Evolutionary conservation across 2,888 invertebrate species (phyloP), one percentile per base, ranked within the genome.

Genomic region (Cosmia pyralina): DNA sequence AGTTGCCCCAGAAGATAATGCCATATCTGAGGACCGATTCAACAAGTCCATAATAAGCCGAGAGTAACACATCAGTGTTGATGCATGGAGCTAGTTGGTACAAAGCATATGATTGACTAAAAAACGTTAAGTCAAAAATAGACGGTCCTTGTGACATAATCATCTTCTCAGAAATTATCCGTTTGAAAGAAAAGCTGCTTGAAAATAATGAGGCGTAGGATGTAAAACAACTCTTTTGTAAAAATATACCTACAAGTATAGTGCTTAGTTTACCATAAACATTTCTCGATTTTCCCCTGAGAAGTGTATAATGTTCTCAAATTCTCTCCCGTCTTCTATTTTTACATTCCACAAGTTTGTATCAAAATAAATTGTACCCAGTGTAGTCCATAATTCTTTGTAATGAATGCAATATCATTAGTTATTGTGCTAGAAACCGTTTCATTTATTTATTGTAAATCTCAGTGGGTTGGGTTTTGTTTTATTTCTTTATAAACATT

Each of bases 331-430:
- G 50, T 46, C 15, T 15, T 11, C 17, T 62, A 62, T 62, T 50
- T 77, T 38, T n/a, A 55, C 38, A n/a, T 50, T 13, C 5, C n/a
- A 38, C 17, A 28, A 44, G 4, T 52, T 60, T 15, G 0, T 17
- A 44, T 60, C 19, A 66, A 66, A 60, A 68, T 76, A 68, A 68
- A 71, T 59, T 17, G 38, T 28, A 3, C 28, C n/a, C n/a, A n/a
- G n/a, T n/a, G n/a, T 4, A 22, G n/a, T 46, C 55, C 5, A 70
- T 81, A 22, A 38, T 19, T 75, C 50, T 59, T 70, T 52, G 17
- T 75, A 81, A 79, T 76, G 0, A 67, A 76, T 65, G 50, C 19
- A 60, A 34, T 60, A 64, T 19, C 55, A 81, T 81, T 79, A 65
- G 71, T 81, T 68, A 44, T 28, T 65, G 50, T 44, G 57, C 15